phyloP scores from a whole-genome alignment of 1,140 invertebrate genomes.

The Hesperophylax magnus region DNA sequence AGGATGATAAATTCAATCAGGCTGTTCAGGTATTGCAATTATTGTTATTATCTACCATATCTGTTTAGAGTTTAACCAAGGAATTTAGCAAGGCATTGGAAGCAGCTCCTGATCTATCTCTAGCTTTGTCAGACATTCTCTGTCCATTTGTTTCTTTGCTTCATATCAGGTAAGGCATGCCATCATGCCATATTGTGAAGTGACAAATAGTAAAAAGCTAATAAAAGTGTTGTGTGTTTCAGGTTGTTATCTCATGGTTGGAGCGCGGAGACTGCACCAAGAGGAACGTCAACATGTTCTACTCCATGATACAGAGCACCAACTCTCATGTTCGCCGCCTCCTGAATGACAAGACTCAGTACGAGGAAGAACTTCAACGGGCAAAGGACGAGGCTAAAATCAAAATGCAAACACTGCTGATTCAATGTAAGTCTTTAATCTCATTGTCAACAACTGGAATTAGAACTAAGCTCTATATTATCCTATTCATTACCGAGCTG shows the following conservation, averaged over 20 bases:
- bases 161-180: too few relatives aligned
- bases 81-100: too few relatives aligned
- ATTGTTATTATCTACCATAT: too few relatives aligned
- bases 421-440: slow-evolving; percentile 84
- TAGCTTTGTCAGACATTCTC: too few relatives aligned
- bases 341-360: slow-evolving; percentile 85
- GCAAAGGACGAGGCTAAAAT: slow-evolving; percentile 85
- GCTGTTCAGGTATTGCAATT: slow-evolving; percentile 74
- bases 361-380: slow-evolving; percentile 89
- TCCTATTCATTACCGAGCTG: neutral
- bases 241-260: slow-evolving; percentile 90
- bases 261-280: slow-evolving; percentile 93
- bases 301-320: slow-evolving; percentile 94
- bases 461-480: neutral
- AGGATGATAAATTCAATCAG: slow-evolving; percentile 82
- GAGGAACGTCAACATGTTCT: slow-evolving; percentile 90
- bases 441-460: neutral
- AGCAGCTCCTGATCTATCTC: too few relatives aligned
- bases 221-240: slow-evolving; percentile 56
- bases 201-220: too few relatives aligned
- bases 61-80: too few relatives aligned
- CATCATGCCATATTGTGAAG: too few relatives aligned
- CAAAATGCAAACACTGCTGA: slow-evolving; percentile 83
- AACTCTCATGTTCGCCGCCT: slow-evolving; percentile 91
- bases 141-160: too few relatives aligned